A percentile compares a stretch with the other conserved stretches of the same genome.
phyloP scores from a whole-genome alignment of 2,888 invertebrate species.

The Gastrophysa polygoni region DNA sequence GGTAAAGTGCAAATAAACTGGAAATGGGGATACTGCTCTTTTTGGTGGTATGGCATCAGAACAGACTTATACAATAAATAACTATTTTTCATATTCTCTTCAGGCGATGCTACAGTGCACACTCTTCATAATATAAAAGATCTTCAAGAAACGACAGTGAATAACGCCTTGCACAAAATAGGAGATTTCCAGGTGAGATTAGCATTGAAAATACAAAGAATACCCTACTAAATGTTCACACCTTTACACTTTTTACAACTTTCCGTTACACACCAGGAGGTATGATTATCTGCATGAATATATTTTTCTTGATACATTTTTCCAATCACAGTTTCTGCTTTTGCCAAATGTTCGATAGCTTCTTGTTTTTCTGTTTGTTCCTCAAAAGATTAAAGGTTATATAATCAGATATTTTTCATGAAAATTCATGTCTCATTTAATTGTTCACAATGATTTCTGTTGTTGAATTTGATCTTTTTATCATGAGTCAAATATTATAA shows the following conservation, averaged over 20 bases:
- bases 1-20: no score
- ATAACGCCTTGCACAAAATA: conserved; percentile 67
- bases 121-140: conserved; percentile 60
- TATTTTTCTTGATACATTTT: conserved; percentile 8
- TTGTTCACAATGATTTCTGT: no score
- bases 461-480: no score
- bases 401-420: no score
- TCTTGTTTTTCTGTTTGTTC: not conserved
- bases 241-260: conserved; percentile 28
- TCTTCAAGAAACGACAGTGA: conserved; percentile 62
- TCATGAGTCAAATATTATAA: no score
- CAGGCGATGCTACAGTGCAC: conserved; percentile 53
- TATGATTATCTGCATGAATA: conserved; percentile 23
- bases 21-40: no score
- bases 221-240: conserved; percentile 26
- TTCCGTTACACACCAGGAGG: conserved; percentile 31
- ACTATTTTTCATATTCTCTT: conserved; percentile 27
- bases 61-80: no score
- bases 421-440: no score
- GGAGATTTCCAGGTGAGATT: conserved; percentile 67
- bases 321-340: conserved; percentile 8
- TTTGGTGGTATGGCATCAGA: no score
- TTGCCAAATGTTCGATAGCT: no score
- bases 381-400: not conserved
- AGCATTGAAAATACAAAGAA: not conserved